phyloP scores from a whole-genome alignment of 2,888 invertebrate genomes.

The Nephrotoma guestfalica region DNA sequence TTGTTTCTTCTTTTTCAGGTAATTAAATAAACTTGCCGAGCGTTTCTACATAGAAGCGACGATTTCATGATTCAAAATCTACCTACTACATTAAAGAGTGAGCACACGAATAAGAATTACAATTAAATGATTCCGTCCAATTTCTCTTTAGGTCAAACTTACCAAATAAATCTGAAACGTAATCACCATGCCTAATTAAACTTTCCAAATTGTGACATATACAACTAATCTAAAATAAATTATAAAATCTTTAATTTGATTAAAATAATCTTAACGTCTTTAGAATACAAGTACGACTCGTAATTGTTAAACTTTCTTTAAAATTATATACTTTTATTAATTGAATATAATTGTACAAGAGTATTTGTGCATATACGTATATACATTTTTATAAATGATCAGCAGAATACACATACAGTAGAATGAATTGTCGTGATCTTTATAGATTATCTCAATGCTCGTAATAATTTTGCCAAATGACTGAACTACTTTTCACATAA shows the following conservation, averaged over 20 bases:
- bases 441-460: neutral
- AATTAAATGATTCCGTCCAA: neutral
- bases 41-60: neutral
- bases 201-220: neutral
- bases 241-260: neutral
- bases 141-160: neutral
- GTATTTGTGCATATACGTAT: neutral
- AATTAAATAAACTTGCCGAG: neutral
- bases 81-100: neutral
- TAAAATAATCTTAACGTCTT: neutral
- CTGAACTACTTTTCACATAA: neutral
- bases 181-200: neutral
- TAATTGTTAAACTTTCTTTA: neutral
- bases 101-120: neutral
- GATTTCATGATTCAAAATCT: neutral
- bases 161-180: neutral
- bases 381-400: neutral
- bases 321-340: neutral
- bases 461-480: neutral
- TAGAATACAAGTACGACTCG: neutral
- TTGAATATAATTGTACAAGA: neutral
- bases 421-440: neutral
- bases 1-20: neutral
- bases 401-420: no score
- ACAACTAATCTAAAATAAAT: neutral